A percentile compares a stretch with the other conserved stretches of the same genome.
These are phyloP conservation scores for Spilarctia lutea DNA, from an alignment of 2,888 invertebrate species.

Conservation along the genomic window DNA sequence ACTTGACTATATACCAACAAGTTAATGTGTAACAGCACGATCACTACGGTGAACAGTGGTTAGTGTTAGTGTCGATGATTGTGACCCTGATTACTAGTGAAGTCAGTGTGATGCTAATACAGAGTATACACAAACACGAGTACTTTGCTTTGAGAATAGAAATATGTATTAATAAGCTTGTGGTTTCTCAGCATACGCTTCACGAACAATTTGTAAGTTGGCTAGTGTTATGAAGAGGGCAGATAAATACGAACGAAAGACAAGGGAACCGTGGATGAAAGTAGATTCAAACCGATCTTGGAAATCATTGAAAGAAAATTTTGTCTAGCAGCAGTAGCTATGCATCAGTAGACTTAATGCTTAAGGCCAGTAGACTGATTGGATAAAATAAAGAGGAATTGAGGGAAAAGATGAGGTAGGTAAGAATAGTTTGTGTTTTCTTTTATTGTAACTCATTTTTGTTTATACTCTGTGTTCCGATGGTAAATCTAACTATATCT, in stretches of 20 bases:
- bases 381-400: too few species aligned
- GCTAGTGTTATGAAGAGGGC: too few species aligned
- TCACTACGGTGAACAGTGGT: conserved; percentile 38
- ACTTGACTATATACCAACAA: conserved; percentile 6
- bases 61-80: conserved; percentile 57
- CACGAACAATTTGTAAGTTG: neutral
- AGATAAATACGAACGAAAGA: too few species aligned
- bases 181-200: neutral
- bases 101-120: conserved; percentile 34
- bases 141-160: neutral
- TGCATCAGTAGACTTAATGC: too few species aligned
- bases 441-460: neutral
- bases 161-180: neutral
- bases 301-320: too few species aligned
- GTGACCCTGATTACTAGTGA: conserved; percentile 37
- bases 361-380: too few species aligned
- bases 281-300: too few species aligned
- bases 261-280: too few species aligned
- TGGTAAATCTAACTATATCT: conserved; percentile 26
- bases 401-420: too few species aligned
- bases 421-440: too few species aligned
- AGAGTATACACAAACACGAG: conserved; percentile 2
- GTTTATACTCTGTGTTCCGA: conserved; percentile 10
- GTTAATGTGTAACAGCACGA: conserved; percentile 20
- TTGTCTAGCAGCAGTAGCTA: too few species aligned